These are phyloP conservation scores for Phorcus lineatus DNA, from an alignment of 2,888 invertebrate species.

Conservation along the genomic window DNA sequence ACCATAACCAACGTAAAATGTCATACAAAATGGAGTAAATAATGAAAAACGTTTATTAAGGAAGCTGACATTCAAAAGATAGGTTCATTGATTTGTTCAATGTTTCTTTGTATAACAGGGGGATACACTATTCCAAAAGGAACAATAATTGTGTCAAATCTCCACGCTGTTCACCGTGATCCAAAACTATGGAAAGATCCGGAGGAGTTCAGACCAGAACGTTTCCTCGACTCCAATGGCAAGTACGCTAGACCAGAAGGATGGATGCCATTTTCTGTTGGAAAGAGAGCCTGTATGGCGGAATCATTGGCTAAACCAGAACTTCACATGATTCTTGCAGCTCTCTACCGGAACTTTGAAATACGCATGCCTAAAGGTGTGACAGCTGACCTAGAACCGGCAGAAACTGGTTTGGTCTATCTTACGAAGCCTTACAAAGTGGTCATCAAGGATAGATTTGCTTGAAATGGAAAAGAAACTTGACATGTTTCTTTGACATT, in stretches of 20 bases:
- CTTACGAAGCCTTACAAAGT: neutral
- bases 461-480: no score
- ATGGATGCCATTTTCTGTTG: no score
- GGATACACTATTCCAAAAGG: slow-evolving; percentile 55
- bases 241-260: slow-evolving; percentile 53
- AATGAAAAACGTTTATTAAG: no score
- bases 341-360: no score
- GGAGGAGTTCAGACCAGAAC: slow-evolving; percentile 57
- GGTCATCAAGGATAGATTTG: neutral
- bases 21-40: neutral
- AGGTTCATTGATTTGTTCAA: neutral
- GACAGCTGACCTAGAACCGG: no score
- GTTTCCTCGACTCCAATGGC: slow-evolving; percentile 58
- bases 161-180: slow-evolving; percentile 56
- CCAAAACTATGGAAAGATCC: slow-evolving; percentile 56
- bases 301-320: slow-evolving; percentile 61
- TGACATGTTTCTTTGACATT: no score
- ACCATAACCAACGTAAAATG: no score
- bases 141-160: slow-evolving; percentile 52
- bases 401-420: neutral
- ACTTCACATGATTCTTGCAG: slow-evolving; percentile 52
- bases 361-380: no score
- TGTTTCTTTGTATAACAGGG: slow-evolving; percentile 31
- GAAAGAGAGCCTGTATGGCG: no score
- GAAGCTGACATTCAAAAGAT: no score